Conservation (phyloP, 2,113 vertebrate genomes). For the Xenopus tropicalis region DNA sequence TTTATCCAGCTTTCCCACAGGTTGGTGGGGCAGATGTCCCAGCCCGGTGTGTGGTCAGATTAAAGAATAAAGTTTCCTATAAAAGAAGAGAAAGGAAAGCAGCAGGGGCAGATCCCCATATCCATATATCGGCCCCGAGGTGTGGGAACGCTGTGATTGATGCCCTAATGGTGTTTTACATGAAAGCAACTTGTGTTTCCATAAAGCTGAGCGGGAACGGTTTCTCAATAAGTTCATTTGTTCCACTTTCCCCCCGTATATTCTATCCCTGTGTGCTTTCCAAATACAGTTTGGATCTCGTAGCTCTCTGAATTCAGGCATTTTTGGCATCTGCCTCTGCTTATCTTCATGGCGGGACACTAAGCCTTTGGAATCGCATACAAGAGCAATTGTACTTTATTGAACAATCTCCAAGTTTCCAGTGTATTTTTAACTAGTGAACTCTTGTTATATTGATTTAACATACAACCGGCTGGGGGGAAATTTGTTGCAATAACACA, state of each 20-base stretch:
- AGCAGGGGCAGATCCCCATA: too few species aligned
- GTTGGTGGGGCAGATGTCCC: too few species aligned
- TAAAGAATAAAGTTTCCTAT: too few species aligned
- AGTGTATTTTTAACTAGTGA: constrained; percentile 41
- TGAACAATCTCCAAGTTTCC: constrained; percentile 29
- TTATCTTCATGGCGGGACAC: constrained; percentile 42
- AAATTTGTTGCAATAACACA: constrained; percentile 13
- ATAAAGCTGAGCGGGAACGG: too few species aligned
- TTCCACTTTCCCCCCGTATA: not conserved
- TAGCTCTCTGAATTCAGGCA: constrained; percentile 15
- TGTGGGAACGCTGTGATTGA: too few species aligned
- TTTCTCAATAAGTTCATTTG: too few species aligned
- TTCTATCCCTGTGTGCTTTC: not conserved
- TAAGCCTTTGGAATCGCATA: constrained; percentile 22
- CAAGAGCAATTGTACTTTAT: constrained; percentile 38
- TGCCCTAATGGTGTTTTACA: too few species aligned
- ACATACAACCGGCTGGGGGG: constrained; percentile 11
- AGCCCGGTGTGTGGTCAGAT: too few species aligned
- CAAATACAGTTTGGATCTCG: not conserved
- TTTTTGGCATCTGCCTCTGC: constrained; percentile 37
- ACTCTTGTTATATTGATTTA: constrained; percentile 30
- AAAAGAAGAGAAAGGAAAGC: too few species aligned
- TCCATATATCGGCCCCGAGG: too few species aligned
- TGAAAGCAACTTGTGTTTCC: too few species aligned
- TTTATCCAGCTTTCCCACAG: too few species aligned